These are phyloP conservation scores for Enteromius mattozi DNA, from an alignment of 2,797 vertebrate genomes.

Conservation along the genomic window DNA sequence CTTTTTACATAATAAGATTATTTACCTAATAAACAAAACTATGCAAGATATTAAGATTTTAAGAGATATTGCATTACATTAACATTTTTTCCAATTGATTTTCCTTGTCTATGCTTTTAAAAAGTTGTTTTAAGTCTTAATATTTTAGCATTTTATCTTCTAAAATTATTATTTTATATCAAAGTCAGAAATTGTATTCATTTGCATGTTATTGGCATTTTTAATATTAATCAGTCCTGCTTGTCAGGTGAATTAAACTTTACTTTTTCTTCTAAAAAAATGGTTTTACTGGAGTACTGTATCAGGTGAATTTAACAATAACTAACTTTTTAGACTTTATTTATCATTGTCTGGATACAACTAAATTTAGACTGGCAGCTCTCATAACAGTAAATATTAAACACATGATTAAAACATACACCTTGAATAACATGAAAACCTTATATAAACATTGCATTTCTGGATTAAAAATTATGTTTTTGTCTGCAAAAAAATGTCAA, in stretches of 20 bases:
- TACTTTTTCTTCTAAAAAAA: neutral
- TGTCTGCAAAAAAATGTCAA: too few species aligned
- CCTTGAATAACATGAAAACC: too few species aligned
- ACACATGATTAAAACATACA: too few species aligned
- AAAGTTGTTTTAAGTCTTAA: neutral
- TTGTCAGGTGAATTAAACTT: neutral
- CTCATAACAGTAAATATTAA: too few species aligned
- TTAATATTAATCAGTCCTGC: neutral
- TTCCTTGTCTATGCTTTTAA: neutral
- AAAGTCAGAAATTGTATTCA: too few species aligned
- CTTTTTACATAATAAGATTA: neutral
- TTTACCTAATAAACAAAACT: slow-evolving; percentile 11
- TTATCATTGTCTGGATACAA: too few species aligned
- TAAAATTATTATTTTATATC: neutral
- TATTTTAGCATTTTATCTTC: neutral
- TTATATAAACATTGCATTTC: too few species aligned
- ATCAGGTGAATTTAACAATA: neutral
- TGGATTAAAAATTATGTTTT: neutral
- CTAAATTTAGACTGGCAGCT: too few species aligned
- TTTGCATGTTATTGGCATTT: neutral
- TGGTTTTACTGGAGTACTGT: neutral
- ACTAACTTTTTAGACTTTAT: too few species aligned
- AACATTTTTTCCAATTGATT: neutral
- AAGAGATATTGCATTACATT: neutral
- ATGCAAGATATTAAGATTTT: neutral